Conservation (phyloP, 2,797 vertebrate species). For the Champsocephalus gunnari region DNA sequence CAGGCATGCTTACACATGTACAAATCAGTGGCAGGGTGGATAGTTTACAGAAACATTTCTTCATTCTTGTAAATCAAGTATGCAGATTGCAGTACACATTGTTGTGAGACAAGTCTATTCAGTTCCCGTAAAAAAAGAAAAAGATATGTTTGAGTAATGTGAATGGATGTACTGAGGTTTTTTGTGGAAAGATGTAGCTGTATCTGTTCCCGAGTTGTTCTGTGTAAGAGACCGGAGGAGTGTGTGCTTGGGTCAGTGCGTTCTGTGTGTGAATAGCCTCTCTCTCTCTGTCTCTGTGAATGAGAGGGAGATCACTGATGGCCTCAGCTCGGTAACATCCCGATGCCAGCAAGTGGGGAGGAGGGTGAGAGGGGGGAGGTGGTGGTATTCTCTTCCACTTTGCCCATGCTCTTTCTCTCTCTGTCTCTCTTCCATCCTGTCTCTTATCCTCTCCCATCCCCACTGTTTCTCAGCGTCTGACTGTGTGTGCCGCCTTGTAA, state of each 20-base stretch:
- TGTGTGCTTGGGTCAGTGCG: constrained; percentile 43
- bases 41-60: not conserved
- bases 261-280: constrained; percentile 47
- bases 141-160: constrained; percentile 18
- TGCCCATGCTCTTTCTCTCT: constrained; percentile 1
- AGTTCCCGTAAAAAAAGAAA: constrained; percentile 26
- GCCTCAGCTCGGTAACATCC: constrained; percentile 39
- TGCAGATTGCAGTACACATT: constrained; percentile 2
- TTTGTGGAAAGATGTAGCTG: constrained; percentile 53
- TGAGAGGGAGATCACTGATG: constrained; percentile 61
- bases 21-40: constrained; percentile 10
- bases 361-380: constrained; percentile 10
- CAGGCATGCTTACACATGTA: constrained; percentile 37
- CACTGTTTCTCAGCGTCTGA: constrained; percentile 22
- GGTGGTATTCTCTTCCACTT: not conserved
- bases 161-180: constrained; percentile 24
- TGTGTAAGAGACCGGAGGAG: constrained; percentile 37
- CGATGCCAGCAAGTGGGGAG: constrained; percentile 39
- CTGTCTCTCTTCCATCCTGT: constrained; percentile 17
- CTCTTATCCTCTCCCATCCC: constrained; percentile 13
- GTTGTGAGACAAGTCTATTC: constrained; percentile 16
- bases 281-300: constrained; percentile 53
- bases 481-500: constrained; percentile 33
- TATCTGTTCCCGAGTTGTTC: constrained; percentile 49
- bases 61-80: not conserved